phyloP scores from a whole-genome alignment of 2,797 vertebrate genomes.

The Amphiprion clarkii region DNA sequence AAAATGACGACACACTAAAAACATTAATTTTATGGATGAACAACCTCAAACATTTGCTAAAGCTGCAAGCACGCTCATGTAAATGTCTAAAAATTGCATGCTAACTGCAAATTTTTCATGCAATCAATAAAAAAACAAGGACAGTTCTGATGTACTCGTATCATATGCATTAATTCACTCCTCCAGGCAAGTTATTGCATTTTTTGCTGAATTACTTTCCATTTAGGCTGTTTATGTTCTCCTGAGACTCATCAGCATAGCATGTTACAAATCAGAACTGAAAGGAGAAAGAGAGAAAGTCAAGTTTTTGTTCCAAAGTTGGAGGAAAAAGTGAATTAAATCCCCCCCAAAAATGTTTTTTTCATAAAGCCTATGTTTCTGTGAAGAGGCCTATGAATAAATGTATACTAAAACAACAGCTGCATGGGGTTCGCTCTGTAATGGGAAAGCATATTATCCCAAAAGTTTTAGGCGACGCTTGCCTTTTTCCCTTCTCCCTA shows the following conservation, averaged over 20 bases:
- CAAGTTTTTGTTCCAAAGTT: slow-evolving; percentile 6
- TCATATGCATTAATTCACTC: neutral
- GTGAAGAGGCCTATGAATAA: slow-evolving; percentile 70
- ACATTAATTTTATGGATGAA: no score
- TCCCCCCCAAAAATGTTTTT: slow-evolving; percentile 44
- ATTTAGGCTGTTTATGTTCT: neutral
- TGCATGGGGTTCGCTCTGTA: slow-evolving; percentile 42
- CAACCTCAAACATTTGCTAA: neutral
- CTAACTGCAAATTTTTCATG: neutral
- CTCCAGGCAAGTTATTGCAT: neutral
- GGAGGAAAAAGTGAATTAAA: slow-evolving; percentile 42
- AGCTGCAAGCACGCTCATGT: neutral
- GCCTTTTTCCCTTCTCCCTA: neutral
- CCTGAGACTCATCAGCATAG: slow-evolving; percentile 1
- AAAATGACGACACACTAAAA: neutral
- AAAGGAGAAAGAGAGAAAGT: slow-evolving; percentile 29
- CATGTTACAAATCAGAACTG: neutral
- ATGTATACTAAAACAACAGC: slow-evolving; percentile 73
- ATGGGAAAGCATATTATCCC: slow-evolving; percentile 51
- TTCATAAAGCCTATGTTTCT: slow-evolving; percentile 57
- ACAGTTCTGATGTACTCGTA: neutral
- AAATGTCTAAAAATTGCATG: neutral
- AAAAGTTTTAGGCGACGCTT: slow-evolving; percentile 30
- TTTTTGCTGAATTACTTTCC: neutral
- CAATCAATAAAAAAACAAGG: neutral